These are phyloP conservation scores for Temnothorax curvispinosus DNA, from an alignment of 1,140 invertebrate genomes.

Conservation along the genomic window DNA sequence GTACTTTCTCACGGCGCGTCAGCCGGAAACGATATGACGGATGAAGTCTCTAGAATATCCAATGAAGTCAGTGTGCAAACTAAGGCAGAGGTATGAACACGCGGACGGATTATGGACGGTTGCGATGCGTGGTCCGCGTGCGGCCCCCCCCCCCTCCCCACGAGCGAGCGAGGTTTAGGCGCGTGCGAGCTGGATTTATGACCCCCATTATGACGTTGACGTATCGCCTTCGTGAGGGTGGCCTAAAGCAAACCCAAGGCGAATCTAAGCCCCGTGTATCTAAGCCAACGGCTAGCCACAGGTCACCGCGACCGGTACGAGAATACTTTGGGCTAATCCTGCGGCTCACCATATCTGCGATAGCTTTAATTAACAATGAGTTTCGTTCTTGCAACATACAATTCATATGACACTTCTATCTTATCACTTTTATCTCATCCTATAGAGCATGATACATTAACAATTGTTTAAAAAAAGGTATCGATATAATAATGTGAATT, in stretches of 20 bases:
- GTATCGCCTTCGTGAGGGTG: slow-evolving; percentile 78
- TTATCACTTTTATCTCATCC: neutral
- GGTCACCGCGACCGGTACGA: slow-evolving; percentile 73
- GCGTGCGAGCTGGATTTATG: slow-evolving; percentile 81
- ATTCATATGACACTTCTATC: neutral
- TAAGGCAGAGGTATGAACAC: slow-evolving; percentile 63
- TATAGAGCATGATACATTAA: neutral
- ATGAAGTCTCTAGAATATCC: slow-evolving; percentile 67
- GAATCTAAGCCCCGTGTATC: slow-evolving; percentile 78
- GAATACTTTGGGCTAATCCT: slow-evolving; percentile 78
- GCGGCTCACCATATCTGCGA: slow-evolving; percentile 76
- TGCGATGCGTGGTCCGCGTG: slow-evolving; percentile 70
- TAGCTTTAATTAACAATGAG: slow-evolving; percentile 18
- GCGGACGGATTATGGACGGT: slow-evolving; percentile 68
- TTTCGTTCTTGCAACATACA: neutral
- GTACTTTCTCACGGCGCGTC: slow-evolving; percentile 40
- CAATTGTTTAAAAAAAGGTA: neutral
- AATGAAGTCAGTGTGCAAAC: slow-evolving; percentile 73
- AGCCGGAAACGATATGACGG: slow-evolving; percentile 51
- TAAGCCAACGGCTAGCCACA: slow-evolving; percentile 79
- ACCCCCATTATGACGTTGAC: slow-evolving; percentile 82
- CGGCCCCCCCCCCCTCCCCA: slow-evolving; percentile 40
- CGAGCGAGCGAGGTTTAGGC: slow-evolving; percentile 68
- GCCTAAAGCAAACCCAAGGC: slow-evolving; percentile 76
- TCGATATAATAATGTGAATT: neutral